Base-by-base conservation (phyloP, 2,797 vertebrate species). In the Yasuhikotakia modesta region DNA sequence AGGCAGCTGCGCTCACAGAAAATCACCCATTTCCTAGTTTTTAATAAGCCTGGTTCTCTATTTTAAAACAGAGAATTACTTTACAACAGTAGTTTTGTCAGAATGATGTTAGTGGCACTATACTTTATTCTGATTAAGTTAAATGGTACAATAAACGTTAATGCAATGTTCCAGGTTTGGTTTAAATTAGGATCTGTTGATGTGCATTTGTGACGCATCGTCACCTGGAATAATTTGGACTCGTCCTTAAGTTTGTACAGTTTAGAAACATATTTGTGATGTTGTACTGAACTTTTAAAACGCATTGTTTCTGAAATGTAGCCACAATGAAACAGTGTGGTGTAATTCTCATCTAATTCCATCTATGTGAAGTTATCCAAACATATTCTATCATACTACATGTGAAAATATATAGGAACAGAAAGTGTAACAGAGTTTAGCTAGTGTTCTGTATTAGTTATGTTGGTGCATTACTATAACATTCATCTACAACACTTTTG, bases 1-100 rank as follows among this genome's bases (percentile, higher is more conserved):
- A 21, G 17, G 32, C 46, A 60, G 65, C 57, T 70, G 22, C n/a
- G 52, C 53, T 24, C 61, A 63, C 24, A 17, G 35, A 24, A 65
- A 61, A 76, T 81, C 4, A 2, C 70, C 19, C n/a, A 39, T 43
- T 35, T 61, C 21, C 60, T 43, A 21, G 55, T 50, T 74, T 63
- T 21, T 48, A 58, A 14, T 30, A 60, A 30, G 24, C 24, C 24
- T 48, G 58, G 21, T 27, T 75, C 69, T 50, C 43, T 50, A 70
- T 66, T 66, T 61, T 27, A 61, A 16, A 50, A 52, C n/a, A 11
- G 16, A 21, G 35, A 19, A n/a, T 64, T 75, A 55, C 16, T 64
- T 30, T 57, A 35, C n/a, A 76, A 46, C 39, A 27, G 68, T 32
- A 6, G 14, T 0, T 60, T 30, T 58, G 55, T 27, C 11, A 58